A percentile compares a stretch with the other conserved stretches of the same genome.
phyloP scores from a whole-genome alignment of 2,888 invertebrate genomes.

The Polylopha cassiicola region DNA sequence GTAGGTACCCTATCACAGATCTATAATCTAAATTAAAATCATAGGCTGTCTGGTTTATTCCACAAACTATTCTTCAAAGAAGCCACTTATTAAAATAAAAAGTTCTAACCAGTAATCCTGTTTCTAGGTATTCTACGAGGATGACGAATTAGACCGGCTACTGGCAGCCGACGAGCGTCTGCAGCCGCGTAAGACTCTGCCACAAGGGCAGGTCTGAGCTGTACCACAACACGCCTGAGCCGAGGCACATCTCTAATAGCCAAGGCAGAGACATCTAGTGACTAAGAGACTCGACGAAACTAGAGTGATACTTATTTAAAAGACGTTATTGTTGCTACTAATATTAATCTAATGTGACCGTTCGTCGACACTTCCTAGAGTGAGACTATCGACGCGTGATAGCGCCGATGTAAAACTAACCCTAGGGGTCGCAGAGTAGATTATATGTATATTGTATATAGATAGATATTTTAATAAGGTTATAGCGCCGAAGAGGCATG shows the following conservation, averaged over 20 bases:
- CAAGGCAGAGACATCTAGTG: conserved; percentile 24
- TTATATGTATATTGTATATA: conserved; percentile 19
- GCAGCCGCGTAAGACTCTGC: conserved; percentile 34
- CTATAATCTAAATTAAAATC: too few relatives aligned
- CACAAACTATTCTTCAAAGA: too few relatives aligned
- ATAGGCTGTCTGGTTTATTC: too few relatives aligned
- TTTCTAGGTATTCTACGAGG: conserved; percentile 86
- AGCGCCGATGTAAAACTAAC: conserved; percentile 30
- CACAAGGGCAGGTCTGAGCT: conserved; percentile 15
- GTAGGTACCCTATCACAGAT: too few relatives aligned
- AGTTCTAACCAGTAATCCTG: too few relatives aligned
- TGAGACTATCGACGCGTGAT: conserved; percentile 32
- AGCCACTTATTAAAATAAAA: too few relatives aligned
- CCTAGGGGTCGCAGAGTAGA: conserved; percentile 13
- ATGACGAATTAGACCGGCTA: conserved; percentile 84
- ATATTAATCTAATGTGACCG: conserved; percentile 26
- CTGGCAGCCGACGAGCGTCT: conserved; percentile 68
- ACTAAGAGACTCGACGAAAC: conserved; percentile 32
- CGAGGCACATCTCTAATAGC: not conserved
- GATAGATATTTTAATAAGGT: conserved; percentile 29
- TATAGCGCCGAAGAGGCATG: conserved; percentile 8
- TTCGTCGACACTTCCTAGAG: conserved; percentile 34
- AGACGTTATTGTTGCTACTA: conserved; percentile 33
- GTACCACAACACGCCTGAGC: conserved; percentile 27
- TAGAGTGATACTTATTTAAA: conserved; percentile 40